Evolutionary conservation across 2,888 invertebrate species (phyloP).

Genomic region (Apamea sordens): DNA sequence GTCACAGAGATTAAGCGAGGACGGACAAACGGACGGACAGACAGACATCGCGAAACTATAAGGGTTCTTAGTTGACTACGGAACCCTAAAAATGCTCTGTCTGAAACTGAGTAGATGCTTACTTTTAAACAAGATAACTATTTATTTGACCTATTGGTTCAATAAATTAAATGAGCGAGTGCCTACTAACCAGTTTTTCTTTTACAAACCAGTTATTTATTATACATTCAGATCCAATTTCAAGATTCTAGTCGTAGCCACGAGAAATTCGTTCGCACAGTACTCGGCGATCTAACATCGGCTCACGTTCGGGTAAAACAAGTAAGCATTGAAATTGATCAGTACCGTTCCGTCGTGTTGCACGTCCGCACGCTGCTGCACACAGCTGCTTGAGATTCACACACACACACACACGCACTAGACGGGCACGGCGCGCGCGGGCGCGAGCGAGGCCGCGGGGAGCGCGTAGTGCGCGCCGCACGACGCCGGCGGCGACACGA

Average conservation of each 20-base stretch:
- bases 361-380: background rate
- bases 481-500: slow-evolving; percentile 14
- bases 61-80: no score
- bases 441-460: background rate
- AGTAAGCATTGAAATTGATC: background rate
- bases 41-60: no score
- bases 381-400: background rate
- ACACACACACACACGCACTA: background rate
- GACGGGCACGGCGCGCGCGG: background rate
- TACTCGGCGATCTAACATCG: no score
- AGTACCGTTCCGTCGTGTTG: background rate
- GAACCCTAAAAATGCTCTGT: no score
- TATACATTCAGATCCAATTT: slow-evolving; percentile 9
- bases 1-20: no score
- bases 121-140: background rate
- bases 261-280: background rate
- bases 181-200: background rate
- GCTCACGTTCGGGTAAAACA: background rate
- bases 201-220: no score
- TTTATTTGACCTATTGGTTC: background rate
- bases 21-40: no score
- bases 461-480: background rate
- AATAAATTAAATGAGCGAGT: background rate
- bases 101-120: no score
- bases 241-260: background rate